Base-by-base conservation (phyloP, 2,888 invertebrate genomes). In the Leucoptera coffeella region DNA sequence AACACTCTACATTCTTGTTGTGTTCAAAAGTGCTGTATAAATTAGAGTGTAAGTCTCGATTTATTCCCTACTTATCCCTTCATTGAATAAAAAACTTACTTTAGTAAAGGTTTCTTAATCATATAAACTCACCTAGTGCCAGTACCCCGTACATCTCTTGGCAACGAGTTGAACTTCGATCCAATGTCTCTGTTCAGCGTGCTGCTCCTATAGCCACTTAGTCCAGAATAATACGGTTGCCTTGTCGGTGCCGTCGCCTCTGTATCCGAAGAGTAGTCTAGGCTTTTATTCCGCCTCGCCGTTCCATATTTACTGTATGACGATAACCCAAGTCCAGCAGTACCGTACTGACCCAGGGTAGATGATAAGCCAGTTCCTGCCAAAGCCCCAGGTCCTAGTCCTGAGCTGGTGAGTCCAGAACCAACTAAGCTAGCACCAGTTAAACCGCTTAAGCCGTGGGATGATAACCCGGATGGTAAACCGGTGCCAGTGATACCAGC, bases 201-300 rank as follows among this genome's bases (percentile, higher is more conserved):
- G 31, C 67, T 67, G 45, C 69, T 69, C 29, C 65, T 49, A 29
- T 69, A 69, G 13, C 69, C 65, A 38, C 65, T 65, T 21, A 69
- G 45, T 9, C 67, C 77, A 39, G 84, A 82, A 54, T 88, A 87
- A 47, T 88, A 85, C 27, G 85, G 83, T 37, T 71, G 51, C 33
- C 83, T 73, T 9, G 85, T 80, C 4, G 86, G 85, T 33, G 84
- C 84, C 0, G 87, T 87, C n/a, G 89, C 88, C 67, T 96, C 95
- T 1, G 95, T 94, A 49, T 95, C 95, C 26, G 94, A 94, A 13
- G 93, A 93, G 56, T 92, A 92, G 60, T 92, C 91, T 49, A 94
- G 65, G 36, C 85, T 85, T 40, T 88, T 74, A 41, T 86, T 83
- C 35, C 90, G 77, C 42, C 88, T 75, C 2, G 79, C 75, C 32